phyloP scores from a whole-genome alignment of 1,140 invertebrate genomes.

The Drosophila auraria region DNA sequence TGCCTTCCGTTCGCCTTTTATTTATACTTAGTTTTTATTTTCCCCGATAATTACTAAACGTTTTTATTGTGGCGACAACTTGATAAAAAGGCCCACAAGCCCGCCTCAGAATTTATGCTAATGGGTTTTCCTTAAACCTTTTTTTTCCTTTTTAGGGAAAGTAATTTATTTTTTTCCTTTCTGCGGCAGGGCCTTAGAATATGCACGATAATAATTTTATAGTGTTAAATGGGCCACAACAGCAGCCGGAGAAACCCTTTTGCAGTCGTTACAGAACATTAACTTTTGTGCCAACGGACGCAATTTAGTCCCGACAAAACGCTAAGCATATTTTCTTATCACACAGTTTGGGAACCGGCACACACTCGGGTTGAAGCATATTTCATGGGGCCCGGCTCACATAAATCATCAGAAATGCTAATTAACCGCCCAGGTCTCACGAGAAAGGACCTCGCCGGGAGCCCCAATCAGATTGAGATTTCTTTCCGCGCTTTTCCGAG shows the following conservation, averaged over 20 bases:
- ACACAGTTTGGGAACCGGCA: slow-evolving; percentile 32
- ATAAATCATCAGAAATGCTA: slow-evolving; percentile 78
- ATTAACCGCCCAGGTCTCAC: slow-evolving; percentile 55
- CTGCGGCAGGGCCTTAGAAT: slow-evolving; percentile 51
- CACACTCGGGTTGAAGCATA: slow-evolving; percentile 48
- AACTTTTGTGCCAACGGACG: slow-evolving; percentile 68
- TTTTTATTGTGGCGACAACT: slow-evolving; percentile 74
- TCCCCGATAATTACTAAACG: slow-evolving; percentile 74
- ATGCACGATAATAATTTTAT: slow-evolving; percentile 79
- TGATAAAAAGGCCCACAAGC: slow-evolving; percentile 58
- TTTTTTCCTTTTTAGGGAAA: slow-evolving; percentile 11
- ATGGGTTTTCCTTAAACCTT: slow-evolving; percentile 37
- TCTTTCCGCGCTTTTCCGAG: slow-evolving; percentile 14
- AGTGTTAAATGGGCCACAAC: slow-evolving; percentile 73
- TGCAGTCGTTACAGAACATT: slow-evolving; percentile 72
- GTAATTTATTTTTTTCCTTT: slow-evolving; percentile 44
- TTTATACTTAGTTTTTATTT: slow-evolving; percentile 44
- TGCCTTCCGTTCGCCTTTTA: slow-evolving; percentile 25
- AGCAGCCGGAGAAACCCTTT: slow-evolving; percentile 57
- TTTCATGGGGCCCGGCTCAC: slow-evolving; percentile 52
- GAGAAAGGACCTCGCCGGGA: slow-evolving; percentile 9
- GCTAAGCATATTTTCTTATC: slow-evolving; percentile 78
- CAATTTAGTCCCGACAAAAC: slow-evolving; percentile 54
- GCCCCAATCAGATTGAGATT: slow-evolving; percentile 27
- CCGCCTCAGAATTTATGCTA: slow-evolving; percentile 66